phyloP scores from a whole-genome alignment of 2,113 vertebrate species.

The Hippocampus comes region DNA sequence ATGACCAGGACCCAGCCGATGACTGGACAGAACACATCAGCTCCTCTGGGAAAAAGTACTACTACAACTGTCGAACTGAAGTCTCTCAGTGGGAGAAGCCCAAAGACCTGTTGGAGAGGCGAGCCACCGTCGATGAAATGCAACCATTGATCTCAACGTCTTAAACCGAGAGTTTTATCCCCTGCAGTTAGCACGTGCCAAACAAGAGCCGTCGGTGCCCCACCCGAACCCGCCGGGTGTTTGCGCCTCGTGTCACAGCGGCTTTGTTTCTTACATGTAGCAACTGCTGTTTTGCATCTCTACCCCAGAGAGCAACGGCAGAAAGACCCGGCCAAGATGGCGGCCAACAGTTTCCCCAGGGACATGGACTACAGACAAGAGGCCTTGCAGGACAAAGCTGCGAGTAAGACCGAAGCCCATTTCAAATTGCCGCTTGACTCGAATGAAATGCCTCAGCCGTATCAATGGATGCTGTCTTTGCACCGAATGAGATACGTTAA shows the following conservation, averaged over 20 bases:
- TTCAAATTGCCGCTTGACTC: not conserved
- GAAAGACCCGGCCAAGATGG: constrained; percentile 91
- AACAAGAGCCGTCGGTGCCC: not conserved
- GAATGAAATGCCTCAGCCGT: no score
- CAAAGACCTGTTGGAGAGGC: constrained; percentile 98
- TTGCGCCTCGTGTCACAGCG: not conserved
- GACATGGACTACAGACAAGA: constrained; percentile 99
- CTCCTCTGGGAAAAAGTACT: constrained; percentile 98
- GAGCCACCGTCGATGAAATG: constrained; percentile 21
- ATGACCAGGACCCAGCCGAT: constrained; percentile 86
- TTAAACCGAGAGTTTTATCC: not conserved
- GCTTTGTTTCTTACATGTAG: not conserved
- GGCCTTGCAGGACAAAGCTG: constrained; percentile 91
- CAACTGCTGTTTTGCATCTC: constrained; percentile 16
- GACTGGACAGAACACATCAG: constrained; percentile 99
- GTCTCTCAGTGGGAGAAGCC: constrained; percentile 99
- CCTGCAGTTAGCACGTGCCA: not conserved
- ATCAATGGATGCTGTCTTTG: not conserved
- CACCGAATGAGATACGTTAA: no score
- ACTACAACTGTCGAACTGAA: constrained; percentile 99
- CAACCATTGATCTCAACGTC: not conserved
- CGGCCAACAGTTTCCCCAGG: constrained; percentile 94
- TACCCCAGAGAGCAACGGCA: constrained; percentile 88
- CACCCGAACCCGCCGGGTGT: not conserved
- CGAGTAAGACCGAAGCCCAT: constrained; percentile 53